Percentiles rank a stretch among this genome's conserved stretches.
Conservation (phyloP, 2,888 invertebrate genomes). For the Dendrolimus houi region DNA sequence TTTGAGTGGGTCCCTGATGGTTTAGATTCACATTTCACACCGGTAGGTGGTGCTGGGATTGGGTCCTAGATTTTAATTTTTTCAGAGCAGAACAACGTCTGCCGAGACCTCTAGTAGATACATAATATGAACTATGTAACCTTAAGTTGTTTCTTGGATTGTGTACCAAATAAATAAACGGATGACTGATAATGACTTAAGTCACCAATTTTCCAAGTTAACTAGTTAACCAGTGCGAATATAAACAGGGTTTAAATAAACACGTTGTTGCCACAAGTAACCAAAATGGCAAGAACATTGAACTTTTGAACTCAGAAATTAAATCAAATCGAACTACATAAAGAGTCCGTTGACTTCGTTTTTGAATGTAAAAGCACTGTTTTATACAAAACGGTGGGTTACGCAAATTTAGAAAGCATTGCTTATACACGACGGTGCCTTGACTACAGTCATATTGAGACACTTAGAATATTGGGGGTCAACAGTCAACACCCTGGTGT, state of each 20-base stretch:
- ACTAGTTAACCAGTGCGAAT: no score
- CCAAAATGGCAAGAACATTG: neutral
- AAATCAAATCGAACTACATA: neutral
- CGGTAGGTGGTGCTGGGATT: no score
- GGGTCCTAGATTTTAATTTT: no score
- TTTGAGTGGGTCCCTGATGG: no score
- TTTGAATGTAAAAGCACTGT: neutral
- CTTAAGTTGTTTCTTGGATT: no score
- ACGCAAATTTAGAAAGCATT: neutral
- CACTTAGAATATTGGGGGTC: neutral
- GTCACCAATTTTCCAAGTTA: no score
- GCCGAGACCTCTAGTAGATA: no score
- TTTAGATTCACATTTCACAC: no score
- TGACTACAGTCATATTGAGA: neutral
- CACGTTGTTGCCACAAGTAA: neutral
- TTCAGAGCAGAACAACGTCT: no score
- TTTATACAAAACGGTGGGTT: neutral
- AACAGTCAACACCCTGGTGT: neutral
- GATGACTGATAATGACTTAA: no score
- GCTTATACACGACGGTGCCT: neutral
- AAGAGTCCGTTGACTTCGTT: neutral
- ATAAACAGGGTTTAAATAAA: neutral
- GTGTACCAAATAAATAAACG: no score
- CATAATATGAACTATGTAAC: no score
- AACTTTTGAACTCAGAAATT: neutral